A percentile compares a stretch with the other conserved stretches of the same genome.
These are phyloP conservation scores for Thripadectes ignobilis DNA, from an alignment of 2,797 vertebrate species.

Conservation along the genomic window DNA sequence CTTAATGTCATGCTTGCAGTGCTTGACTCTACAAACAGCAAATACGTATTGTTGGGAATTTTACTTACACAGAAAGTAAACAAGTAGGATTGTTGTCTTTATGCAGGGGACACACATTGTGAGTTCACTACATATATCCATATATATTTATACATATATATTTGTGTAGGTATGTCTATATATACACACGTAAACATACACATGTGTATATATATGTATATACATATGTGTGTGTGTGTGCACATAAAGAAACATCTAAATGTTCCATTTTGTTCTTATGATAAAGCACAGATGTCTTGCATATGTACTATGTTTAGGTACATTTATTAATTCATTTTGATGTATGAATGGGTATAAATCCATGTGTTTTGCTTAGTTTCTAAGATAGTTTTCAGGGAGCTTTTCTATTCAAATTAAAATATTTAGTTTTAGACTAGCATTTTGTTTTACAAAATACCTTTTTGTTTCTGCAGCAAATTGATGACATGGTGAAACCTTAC, in stretches of 20 bases:
- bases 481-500: conserved; percentile 84
- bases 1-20: neutral
- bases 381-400: neutral
- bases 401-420: neutral
- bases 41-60: accelerated
- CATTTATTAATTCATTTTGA: neutral
- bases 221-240: accelerated
- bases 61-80: neutral
- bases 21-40: neutral
- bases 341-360: neutral
- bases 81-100: neutral
- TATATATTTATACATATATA: neutral
- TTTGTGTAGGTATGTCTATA: neutral
- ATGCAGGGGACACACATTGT: neutral
- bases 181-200: too few relatives aligned
- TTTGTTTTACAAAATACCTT: neutral
- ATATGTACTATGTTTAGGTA: neutral
- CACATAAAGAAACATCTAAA: neutral
- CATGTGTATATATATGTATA: neutral
- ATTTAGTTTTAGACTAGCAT: neutral
- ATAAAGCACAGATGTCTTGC: neutral
- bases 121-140: neutral
- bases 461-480: conserved; percentile 76
- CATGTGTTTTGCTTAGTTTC: neutral
- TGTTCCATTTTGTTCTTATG: neutral